phyloP scores from a whole-genome alignment of 2,888 invertebrate genomes.

The Drosophila putrida region DNA sequence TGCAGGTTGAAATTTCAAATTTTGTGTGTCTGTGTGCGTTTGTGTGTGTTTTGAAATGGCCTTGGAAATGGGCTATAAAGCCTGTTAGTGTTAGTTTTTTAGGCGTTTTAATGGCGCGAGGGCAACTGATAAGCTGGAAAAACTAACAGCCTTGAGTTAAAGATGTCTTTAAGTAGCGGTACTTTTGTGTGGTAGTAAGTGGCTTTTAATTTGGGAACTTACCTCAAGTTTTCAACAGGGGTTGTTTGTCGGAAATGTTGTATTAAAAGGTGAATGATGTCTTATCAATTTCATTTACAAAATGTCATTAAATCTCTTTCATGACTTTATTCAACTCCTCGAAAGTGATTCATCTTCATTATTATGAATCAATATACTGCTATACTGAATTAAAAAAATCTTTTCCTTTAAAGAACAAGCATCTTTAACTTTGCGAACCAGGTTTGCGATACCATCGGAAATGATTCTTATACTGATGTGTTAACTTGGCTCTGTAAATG shows the following conservation, averaged over 20 bases:
- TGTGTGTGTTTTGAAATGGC: conserved; percentile 34
- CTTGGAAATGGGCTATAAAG: conserved; percentile 50
- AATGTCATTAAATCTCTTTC: not conserved
- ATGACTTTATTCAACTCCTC: conserved; percentile 6
- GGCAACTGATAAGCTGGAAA: conserved; percentile 37
- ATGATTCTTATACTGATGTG: not conserved
- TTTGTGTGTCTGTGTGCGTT: conserved; percentile 2
- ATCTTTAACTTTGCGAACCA: conserved; percentile 18
- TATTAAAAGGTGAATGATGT: not conserved
- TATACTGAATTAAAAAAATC: not conserved
- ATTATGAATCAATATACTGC: not conserved
- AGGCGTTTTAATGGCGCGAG: conserved; percentile 28
- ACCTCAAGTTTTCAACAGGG: not conserved
- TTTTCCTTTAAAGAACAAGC: not conserved
- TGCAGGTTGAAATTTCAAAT: conserved; percentile 52
- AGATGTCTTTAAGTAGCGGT: conserved; percentile 24
- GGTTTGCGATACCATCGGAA: not conserved
- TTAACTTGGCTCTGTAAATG: conserved; percentile 3
- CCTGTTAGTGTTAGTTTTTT: conserved; percentile 38
- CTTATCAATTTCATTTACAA: conserved; percentile 7
- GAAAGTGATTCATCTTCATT: conserved; percentile 2
- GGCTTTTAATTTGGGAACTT: conserved; percentile 38
- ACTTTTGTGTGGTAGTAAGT: conserved; percentile 16
- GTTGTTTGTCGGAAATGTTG: not conserved
- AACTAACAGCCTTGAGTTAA: conserved; percentile 20